A percentile compares a stretch with the other conserved stretches of the same genome.
Evolutionary conservation across 2,113 vertebrate species (phyloP).

Genomic region (Daubentonia madagascariensis): DNA sequence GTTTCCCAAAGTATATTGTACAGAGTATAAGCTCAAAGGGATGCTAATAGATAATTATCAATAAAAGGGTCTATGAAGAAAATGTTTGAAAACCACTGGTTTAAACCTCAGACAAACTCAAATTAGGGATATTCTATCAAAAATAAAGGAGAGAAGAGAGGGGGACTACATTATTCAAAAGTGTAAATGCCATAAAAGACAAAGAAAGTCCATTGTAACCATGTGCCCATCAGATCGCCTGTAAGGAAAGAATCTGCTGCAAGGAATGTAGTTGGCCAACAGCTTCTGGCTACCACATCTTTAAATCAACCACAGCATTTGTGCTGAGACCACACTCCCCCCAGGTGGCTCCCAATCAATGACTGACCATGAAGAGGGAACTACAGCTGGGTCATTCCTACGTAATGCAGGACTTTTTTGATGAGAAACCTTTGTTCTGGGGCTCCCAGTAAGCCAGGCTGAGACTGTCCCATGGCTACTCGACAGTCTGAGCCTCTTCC

Average conservation of each 20-base stretch:
- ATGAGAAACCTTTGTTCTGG: neutral
- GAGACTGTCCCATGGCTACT: neutral
- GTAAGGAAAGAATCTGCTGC: neutral
- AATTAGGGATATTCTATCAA: neutral
- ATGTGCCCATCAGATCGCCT: neutral
- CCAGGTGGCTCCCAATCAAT: neutral
- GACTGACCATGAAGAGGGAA: neutral
- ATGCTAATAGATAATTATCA: neutral
- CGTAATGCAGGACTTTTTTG: neutral
- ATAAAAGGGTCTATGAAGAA: neutral
- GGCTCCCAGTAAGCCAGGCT: neutral
- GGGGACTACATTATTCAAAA: neutral
- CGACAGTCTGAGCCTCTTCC: neutral
- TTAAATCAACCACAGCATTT: neutral
- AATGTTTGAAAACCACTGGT: neutral
- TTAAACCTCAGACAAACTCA: neutral
- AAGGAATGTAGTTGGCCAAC: neutral
- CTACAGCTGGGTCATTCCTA: neutral
- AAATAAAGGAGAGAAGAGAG: neutral
- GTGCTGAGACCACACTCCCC: neutral
- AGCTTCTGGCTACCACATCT: neutral
- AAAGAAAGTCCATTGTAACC: neutral
- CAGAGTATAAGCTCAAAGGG: neutral
- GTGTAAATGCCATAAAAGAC: neutral
- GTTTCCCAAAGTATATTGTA: neutral